phyloP scores from a whole-genome alignment of 2,797 vertebrate species.

The Anguilla pacifica region DNA sequence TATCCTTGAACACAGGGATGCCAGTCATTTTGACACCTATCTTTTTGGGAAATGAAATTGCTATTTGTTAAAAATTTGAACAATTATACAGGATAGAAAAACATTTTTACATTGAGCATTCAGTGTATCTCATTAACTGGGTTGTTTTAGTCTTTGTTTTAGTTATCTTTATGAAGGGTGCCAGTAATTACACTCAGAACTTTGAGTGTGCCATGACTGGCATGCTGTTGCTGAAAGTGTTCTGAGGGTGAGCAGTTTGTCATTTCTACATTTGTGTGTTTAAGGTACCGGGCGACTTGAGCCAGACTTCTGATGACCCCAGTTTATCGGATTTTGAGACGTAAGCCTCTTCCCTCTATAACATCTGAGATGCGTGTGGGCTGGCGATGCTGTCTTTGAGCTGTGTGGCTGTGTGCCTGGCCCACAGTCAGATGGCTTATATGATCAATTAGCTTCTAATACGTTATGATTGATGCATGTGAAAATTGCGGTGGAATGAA shows the following conservation, averaged over 20 bases:
- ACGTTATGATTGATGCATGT: constrained; percentile 21
- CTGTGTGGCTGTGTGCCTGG: not conserved
- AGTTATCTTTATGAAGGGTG: not conserved
- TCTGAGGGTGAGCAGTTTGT: not conserved
- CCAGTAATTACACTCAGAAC: not conserved
- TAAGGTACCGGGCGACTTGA: constrained; percentile 94
- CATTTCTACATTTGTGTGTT: constrained; percentile 32
- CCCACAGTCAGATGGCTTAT: no score
- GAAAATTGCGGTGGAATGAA: constrained; percentile 22
- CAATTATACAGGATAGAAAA: not conserved
- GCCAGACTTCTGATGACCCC: constrained; percentile 97
- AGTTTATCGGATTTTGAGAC: constrained; percentile 98
- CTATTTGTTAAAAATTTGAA: not conserved
- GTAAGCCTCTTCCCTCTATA: constrained; percentile 71
- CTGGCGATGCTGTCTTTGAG: not conserved
- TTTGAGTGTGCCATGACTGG: not conserved
- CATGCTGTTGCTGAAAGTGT: not conserved
- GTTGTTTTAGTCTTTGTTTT: not conserved
- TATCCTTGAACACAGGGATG: no score
- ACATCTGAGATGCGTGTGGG: not conserved
- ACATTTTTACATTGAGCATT: not conserved
- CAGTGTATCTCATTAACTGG: not conserved
- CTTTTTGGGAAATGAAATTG: no score
- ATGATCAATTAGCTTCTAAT: constrained; percentile 15
- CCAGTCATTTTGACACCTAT: not conserved